Evolutionary conservation across 2,888 invertebrate species (phyloP).

Genomic region (Polydrusus tereticollis): DNA sequence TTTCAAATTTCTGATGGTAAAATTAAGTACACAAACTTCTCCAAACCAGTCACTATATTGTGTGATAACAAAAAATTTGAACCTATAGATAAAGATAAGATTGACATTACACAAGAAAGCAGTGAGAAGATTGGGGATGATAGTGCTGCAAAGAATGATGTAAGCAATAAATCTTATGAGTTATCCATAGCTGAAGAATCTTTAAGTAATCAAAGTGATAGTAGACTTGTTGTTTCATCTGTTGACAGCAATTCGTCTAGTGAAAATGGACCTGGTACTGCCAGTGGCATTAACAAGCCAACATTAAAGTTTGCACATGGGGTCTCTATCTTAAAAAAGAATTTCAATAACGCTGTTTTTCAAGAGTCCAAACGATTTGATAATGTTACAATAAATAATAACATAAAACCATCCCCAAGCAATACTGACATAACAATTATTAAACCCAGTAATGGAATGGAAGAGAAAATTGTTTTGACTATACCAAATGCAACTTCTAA

Average conservation of each 20-base stretch:
- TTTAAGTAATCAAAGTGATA: conserved; percentile 66
- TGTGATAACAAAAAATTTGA: conserved; percentile 62
- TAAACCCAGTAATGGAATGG: conserved; percentile 46
- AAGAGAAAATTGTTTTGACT: conserved; percentile 51
- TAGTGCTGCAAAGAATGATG: conserved; percentile 53
- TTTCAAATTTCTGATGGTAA: conserved; percentile 74
- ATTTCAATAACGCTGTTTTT: conserved; percentile 46
- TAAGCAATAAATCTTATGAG: conserved; percentile 62
- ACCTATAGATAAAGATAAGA: background rate
- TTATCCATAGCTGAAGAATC: conserved; percentile 64
- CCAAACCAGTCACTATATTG: conserved; percentile 71
- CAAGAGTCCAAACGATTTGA: conserved; percentile 17
- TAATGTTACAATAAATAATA: conserved; percentile 17
- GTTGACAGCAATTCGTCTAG: conserved; percentile 55
- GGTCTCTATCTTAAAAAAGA: conserved; percentile 66
- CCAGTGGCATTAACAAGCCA: conserved; percentile 55
- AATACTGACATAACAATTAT: conserved; percentile 41
- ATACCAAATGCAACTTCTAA: conserved; percentile 39
- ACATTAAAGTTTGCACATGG: conserved; percentile 66
- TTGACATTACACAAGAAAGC: conserved; percentile 50
- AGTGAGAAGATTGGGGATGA: conserved; percentile 69
- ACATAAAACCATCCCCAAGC: conserved; percentile 12
- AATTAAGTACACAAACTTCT: conserved; percentile 52
- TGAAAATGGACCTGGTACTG: conserved; percentile 57
- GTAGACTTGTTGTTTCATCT: conserved; percentile 59